Evolutionary conservation across 2,113 vertebrate species (phyloP), one percentile per base, ranked within the genome.

Genomic region (Nyctibius bracteatus): DNA sequence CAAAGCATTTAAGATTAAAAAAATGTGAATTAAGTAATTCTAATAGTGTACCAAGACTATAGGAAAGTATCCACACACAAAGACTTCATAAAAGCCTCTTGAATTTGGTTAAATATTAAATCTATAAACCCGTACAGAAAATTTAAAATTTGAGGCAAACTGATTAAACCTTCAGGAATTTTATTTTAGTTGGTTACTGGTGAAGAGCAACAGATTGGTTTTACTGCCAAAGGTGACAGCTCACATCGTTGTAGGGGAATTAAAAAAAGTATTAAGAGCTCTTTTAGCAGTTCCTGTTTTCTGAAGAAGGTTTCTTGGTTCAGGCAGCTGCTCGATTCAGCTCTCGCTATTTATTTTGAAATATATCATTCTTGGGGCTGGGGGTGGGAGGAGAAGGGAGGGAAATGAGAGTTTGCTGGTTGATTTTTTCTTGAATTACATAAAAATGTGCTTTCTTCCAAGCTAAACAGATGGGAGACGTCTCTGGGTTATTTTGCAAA

Each of bases 1-100:
- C 67, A 54, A 72, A 47, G 49, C 13, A n/a, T 25, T 51, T 35
- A 41, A 22, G 37, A 33, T 44, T 62, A 24, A 46, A 49, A 63
- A 71, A 63, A 23, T 1, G 10, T 23, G 27, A 63, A 66, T 16
- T 31, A n/a, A 46, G 11, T 31, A 3, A 22, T 31, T 47, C 47
- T 27, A 44, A 43, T 7, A 16, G 58, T 2, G 5, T 22, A 8
- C 33, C 55, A 57, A n/a, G 43, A 7, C 22, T 22, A 5, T 0
- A 52, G 35, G 47, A 6, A 91, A 46, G 15, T 15, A 78, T 17
- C 52, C 43, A 30, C 21, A 14, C 2, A 2, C n/a, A 63, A 46
- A 35, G 72, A 30, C 52, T 71, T 39, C 35, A 20, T 7, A 54
- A 41, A 84, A 58, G 18, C 55, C 54, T 86, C 63, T n/a, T 19